Base-by-base conservation (phyloP, 2,797 vertebrate genomes). In the Lutjanus argentimaculatus region DNA sequence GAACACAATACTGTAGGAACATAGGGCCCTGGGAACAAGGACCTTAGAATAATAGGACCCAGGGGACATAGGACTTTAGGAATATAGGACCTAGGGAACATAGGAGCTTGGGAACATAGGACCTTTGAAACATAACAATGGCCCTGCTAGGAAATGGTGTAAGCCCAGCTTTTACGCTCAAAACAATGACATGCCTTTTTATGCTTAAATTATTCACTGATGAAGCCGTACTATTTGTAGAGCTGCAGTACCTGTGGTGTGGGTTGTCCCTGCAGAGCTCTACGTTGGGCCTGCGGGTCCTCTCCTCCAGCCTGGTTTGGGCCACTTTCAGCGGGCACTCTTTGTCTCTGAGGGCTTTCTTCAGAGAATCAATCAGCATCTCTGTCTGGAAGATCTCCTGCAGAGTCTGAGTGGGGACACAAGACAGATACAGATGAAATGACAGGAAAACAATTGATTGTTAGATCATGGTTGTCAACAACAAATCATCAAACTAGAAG, bases 361-460 rank as follows among this genome's bases (percentile, higher is more conserved):
- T 97, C 81, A 99, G 90, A 36, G 95, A 94, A 70, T 97, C 97
- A 9, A 98, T 97, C 72, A 96, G 93, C 90, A 96, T 96, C 92
- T 99, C 97, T 0, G 96, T 96, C 91, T 98, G 97, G 90, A 97
- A 98, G 75, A 99, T 97, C 91, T 98, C 98, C 90, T 98, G 97
- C 19, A 98, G 94, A 0, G 96, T 99, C 99, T 99, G 83, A 0
- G 1, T 10, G 53, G 72, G 40, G 61, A 59, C 40, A 68, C 2
- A 30, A 64, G 52, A 55, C 1, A 1, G 17, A 53, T 2, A 21
- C 21, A 16, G 19, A 45, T 43, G 4, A 63, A 73, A 77, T 12
- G 5, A 68, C 21, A 42, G 22, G 14, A 14, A 12, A n/a, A 63
- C 17, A 21, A 14, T 3, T 3, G 12, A n/a, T 8, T 16, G 13